These are phyloP conservation scores for Apis mellifera DNA, from an alignment of 1,140 invertebrate genomes.

Conservation along the genomic window DNA sequence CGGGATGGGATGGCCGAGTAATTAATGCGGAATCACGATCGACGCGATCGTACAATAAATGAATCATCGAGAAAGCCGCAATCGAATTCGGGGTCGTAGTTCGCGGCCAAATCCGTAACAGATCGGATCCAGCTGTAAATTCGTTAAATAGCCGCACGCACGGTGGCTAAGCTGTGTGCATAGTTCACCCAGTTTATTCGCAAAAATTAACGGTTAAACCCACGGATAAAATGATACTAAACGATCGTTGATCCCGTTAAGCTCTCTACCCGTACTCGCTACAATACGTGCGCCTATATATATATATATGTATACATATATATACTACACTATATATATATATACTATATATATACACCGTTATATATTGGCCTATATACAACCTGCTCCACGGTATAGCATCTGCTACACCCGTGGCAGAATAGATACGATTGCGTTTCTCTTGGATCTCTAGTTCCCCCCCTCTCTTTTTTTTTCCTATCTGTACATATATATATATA, in stretches of 20 bases:
- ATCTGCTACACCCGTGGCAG: conserved; percentile 21
- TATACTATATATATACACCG: background rate
- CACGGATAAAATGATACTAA: conserved; percentile 71
- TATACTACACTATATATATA: too few species aligned
- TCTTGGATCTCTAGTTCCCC: background rate
- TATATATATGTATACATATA: too few species aligned
- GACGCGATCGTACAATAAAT: conserved; percentile 22
- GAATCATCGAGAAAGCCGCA: conserved; percentile 47
- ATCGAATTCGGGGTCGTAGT: conserved; percentile 35
- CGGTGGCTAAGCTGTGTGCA: conserved; percentile 24
- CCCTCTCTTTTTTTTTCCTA: background rate
- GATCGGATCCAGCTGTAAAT: conserved; percentile 67
- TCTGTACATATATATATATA: background rate
- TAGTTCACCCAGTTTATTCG: conserved; percentile 59
- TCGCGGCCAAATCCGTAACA: conserved; percentile 50
- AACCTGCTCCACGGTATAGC: background rate
- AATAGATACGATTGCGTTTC: conserved; percentile 22
- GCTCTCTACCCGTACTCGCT: conserved; percentile 59
- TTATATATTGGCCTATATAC: conserved; percentile 13
- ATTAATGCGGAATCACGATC: conserved; percentile 31
- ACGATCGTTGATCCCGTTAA: conserved; percentile 78
- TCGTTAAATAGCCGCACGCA: conserved; percentile 63
- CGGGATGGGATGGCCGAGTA: background rate
- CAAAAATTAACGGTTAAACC: conserved; percentile 78
- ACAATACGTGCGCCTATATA: background rate